These are phyloP conservation scores for Sminthurides bifidus DNA, from an alignment of 1,140 invertebrate species.

Conservation along the genomic window DNA sequence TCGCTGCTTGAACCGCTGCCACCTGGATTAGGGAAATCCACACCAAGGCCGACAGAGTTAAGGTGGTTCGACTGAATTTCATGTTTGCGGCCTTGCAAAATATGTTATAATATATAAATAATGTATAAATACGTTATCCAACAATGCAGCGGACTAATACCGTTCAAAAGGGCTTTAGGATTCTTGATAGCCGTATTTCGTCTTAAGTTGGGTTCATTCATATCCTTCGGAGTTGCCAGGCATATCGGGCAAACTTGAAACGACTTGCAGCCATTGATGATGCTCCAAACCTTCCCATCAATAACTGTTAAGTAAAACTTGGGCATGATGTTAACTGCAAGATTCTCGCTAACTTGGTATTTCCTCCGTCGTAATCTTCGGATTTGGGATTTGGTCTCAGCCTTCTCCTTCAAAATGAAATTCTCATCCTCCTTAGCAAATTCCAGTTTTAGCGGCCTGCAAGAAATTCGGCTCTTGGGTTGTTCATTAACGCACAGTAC, in stretches of 20 bases:
- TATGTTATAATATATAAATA: slow-evolving; percentile 10
- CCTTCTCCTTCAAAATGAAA: slow-evolving; percentile 15
- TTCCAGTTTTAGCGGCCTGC: slow-evolving; percentile 27
- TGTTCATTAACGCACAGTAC: slow-evolving; percentile 5
- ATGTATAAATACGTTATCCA: slow-evolving; percentile 18
- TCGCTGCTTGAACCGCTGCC: slow-evolving; percentile 16
- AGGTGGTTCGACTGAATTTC: neutral
- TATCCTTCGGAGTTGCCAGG: slow-evolving; percentile 6
- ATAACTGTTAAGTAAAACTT: slow-evolving; percentile 21
- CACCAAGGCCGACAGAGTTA: slow-evolving; percentile 14
- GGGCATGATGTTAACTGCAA: slow-evolving; percentile 9
- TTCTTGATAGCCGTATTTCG: neutral
- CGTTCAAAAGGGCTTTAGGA: slow-evolving; percentile 3
- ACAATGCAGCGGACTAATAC: slow-evolving; percentile 9
- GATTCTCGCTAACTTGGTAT: neutral
- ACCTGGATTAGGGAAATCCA: slow-evolving; percentile 14
- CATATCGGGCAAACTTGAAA: slow-evolving; percentile 12
- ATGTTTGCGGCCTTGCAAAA: neutral
- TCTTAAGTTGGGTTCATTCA: neutral
- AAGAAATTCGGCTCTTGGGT: slow-evolving; percentile 13
- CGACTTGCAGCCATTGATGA: neutral
- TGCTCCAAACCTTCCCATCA: slow-evolving; percentile 23
- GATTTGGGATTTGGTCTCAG: neutral
- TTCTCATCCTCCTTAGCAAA: slow-evolving; percentile 15
- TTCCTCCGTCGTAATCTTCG: neutral